These are phyloP conservation scores for Theretra japonica DNA, from an alignment of 2,888 invertebrate species.

Conservation along the genomic window DNA sequence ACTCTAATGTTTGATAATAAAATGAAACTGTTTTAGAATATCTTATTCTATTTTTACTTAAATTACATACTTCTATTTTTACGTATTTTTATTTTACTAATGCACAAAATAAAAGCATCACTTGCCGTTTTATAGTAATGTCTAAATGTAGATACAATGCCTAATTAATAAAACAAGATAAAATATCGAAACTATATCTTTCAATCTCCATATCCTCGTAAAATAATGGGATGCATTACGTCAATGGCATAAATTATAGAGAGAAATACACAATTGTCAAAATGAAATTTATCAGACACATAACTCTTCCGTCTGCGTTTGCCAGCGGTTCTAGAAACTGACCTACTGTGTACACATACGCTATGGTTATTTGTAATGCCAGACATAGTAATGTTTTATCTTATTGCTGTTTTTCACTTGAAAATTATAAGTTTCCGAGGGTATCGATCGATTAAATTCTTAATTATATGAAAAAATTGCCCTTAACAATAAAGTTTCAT, in stretches of 20 bases:
- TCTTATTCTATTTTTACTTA: no score
- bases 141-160: no score
- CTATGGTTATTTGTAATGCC: neutral
- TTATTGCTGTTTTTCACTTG: neutral
- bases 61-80: no score
- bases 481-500: no score
- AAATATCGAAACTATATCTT: neutral
- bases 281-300: neutral
- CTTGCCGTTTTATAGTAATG: no score
- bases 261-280: slow-evolving; percentile 15
- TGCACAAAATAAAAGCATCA: no score
- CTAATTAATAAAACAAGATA: neutral
- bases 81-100: no score
- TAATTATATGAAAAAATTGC: no score
- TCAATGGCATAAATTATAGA: neutral
- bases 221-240: neutral
- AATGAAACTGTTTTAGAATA: no score
- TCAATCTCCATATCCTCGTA: neutral
- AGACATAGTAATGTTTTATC: neutral
- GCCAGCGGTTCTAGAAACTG: slow-evolving; percentile 2
- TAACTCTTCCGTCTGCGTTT: neutral
- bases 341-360: neutral
- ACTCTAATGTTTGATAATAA: neutral
- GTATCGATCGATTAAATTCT: no score
- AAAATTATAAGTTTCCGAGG: no score